These are phyloP conservation scores for Pogonophryne albipinna DNA, from an alignment of 2,797 vertebrate species.

Conservation along the genomic window DNA sequence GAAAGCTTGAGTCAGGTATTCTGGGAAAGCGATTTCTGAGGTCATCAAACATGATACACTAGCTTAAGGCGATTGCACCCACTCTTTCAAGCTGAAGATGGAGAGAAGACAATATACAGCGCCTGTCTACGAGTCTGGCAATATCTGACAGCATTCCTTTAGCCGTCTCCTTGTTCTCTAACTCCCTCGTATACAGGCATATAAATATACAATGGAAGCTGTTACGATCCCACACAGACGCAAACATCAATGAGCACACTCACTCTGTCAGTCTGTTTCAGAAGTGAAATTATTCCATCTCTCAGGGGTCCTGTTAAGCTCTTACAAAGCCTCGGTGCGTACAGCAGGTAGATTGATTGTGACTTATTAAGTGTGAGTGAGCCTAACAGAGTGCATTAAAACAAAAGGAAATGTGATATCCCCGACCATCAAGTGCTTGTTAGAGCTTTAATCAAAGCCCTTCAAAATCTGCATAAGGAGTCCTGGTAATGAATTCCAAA, in stretches of 20 bases:
- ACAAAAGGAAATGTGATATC: slow-evolving; percentile 87
- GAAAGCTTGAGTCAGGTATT: slow-evolving; percentile 64
- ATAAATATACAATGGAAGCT: slow-evolving; percentile 74
- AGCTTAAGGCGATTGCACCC: slow-evolving; percentile 64
- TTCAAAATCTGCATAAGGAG: slow-evolving; percentile 79
- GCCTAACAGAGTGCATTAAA: slow-evolving; percentile 86
- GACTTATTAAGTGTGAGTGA: slow-evolving; percentile 87
- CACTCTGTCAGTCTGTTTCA: slow-evolving; percentile 78
- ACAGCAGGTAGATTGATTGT: slow-evolving; percentile 85
- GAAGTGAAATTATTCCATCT: slow-evolving; percentile 82
- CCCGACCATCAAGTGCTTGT: slow-evolving; percentile 85
- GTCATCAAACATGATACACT: slow-evolving; percentile 74
- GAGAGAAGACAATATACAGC: slow-evolving; percentile 63
- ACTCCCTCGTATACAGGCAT: slow-evolving; percentile 57
- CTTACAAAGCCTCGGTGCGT: slow-evolving; percentile 81
- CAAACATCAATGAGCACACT: slow-evolving; percentile 72
- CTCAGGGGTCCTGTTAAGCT: slow-evolving; percentile 85
- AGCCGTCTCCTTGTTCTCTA: slow-evolving; percentile 59
- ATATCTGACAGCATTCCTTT: slow-evolving; percentile 68
- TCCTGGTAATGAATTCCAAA: slow-evolving; percentile 82
- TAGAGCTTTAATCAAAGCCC: slow-evolving; percentile 87
- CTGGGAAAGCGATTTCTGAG: slow-evolving; percentile 62
- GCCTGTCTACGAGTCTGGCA: slow-evolving; percentile 51
- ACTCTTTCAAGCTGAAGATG: slow-evolving; percentile 67
- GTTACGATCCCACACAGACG: slow-evolving; percentile 70